Conservation (phyloP, 2,113 vertebrate genomes). For the Cettia cetti region DNA sequence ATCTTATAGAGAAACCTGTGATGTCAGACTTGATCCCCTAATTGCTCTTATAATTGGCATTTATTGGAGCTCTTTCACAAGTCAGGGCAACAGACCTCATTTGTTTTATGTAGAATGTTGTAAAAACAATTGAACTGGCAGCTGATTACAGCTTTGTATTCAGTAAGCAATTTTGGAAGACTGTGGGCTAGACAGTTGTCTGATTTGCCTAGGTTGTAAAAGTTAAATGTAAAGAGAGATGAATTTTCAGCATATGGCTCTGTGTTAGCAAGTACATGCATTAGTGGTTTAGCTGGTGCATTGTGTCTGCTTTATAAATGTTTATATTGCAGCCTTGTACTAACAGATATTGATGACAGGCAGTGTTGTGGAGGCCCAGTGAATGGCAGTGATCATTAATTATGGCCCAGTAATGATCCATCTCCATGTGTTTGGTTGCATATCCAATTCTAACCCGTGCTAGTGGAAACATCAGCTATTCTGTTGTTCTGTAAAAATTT, state of each 20-base stretch:
- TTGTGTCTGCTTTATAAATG: slow-evolving; percentile 16
- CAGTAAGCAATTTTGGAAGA: not conserved
- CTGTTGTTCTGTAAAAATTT: not conserved
- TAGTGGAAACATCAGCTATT: not conserved
- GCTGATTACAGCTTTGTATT: not conserved
- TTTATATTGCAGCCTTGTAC: not conserved
- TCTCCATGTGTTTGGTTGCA: not conserved
- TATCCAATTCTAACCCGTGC: not conserved
- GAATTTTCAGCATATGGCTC: not conserved
- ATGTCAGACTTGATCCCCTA: not conserved
- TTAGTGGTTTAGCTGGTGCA: not conserved
- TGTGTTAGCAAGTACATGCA: not conserved
- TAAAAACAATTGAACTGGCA: not conserved
- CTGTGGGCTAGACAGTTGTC: not conserved
- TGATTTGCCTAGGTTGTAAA: not conserved
- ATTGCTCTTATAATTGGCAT: not conserved
- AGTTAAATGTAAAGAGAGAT: not conserved
- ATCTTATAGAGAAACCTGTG: not conserved
- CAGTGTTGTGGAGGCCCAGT: not conserved
- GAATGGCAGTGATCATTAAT: not conserved
- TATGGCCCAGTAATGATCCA: not conserved
- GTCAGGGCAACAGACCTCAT: not conserved
- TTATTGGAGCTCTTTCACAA: not conserved
- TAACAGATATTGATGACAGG: not conserved
- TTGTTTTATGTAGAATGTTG: not conserved